Percentiles rank a stretch among this genome's conserved stretches.
These are phyloP conservation scores for Spea hammondii DNA, from an alignment of 2,797 vertebrate genomes.

Conservation along the genomic window DNA sequence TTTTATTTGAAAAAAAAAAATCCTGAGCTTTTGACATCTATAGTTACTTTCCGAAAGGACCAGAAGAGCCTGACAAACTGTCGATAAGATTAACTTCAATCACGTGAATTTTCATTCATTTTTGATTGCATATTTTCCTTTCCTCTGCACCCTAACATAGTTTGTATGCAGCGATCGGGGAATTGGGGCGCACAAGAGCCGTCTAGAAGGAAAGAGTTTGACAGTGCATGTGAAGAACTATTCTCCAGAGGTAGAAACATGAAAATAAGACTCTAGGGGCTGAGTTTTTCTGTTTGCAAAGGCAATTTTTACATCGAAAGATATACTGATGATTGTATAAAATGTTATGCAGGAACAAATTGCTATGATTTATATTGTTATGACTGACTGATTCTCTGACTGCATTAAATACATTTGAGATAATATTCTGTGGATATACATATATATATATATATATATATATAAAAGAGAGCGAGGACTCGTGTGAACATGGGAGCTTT, in stretches of 20 bases:
- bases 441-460: too few species aligned
- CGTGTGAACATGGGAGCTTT: too few species aligned
- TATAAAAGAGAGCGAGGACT: too few species aligned
- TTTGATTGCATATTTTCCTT: slow-evolving; percentile 12
- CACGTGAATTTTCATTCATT: slow-evolving; percentile 22
- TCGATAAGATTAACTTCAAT: slow-evolving; percentile 15
- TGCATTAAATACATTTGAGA: too few species aligned
- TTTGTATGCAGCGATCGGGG: slow-evolving; percentile 19
- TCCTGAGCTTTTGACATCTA: too few species aligned
- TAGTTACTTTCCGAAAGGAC: background rate
- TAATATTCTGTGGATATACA: too few species aligned
- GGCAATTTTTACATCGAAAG: slow-evolving; percentile 4
- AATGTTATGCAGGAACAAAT: too few species aligned
- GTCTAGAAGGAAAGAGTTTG: slow-evolving; percentile 39
- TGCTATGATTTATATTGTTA: too few species aligned
- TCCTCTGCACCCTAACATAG: slow-evolving; percentile 16
- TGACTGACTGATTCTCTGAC: too few species aligned
- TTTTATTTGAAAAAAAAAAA: too few species aligned
- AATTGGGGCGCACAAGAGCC: slow-evolving; percentile 19
- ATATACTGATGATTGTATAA: background rate
- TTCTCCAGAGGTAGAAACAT: slow-evolving; percentile 28
- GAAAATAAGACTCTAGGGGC: slow-evolving; percentile 38
- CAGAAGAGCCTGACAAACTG: slow-evolving; percentile 5
- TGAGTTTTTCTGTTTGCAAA: slow-evolving; percentile 22
- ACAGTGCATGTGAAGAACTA: slow-evolving; percentile 27